phyloP scores from a whole-genome alignment of 1,140 invertebrate genomes.

The Habropoda laboriosa region DNA sequence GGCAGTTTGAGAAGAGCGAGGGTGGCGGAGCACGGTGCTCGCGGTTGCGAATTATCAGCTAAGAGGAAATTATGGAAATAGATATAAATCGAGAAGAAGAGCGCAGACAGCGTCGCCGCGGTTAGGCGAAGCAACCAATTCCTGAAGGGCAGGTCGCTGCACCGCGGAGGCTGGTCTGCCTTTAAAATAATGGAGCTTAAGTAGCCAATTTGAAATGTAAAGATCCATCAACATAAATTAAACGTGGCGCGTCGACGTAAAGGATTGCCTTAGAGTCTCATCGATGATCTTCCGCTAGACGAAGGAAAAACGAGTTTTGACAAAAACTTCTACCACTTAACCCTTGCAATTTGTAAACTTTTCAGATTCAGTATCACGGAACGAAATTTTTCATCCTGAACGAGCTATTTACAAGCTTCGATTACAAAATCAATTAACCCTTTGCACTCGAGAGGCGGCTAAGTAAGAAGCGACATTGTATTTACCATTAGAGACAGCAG shows the following conservation, averaged over 20 bases:
- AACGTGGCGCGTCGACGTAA: slow-evolving; percentile 49
- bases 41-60: slow-evolving; percentile 73
- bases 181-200: slow-evolving; percentile 72
- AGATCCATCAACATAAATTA: slow-evolving; percentile 75
- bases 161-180: slow-evolving; percentile 31
- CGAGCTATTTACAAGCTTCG: too few species aligned
- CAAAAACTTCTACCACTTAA: neutral
- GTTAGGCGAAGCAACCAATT: slow-evolving; percentile 52
- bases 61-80: slow-evolving; percentile 80
- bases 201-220: slow-evolving; percentile 73
- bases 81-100: slow-evolving; percentile 77
- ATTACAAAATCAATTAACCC: too few species aligned
- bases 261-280: slow-evolving; percentile 21
- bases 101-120: slow-evolving; percentile 45
- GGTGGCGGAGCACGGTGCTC: slow-evolving; percentile 36
- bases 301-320: neutral
- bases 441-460: too few species aligned
- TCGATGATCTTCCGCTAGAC: slow-evolving; percentile 7
- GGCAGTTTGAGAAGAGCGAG: slow-evolving; percentile 37
- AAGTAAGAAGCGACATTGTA: too few species aligned
- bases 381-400: neutral
- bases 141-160: slow-evolving; percentile 43
- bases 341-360: neutral
- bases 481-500: too few species aligned
- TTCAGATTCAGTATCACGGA: neutral